Evolutionary conservation across 1,140 invertebrate genomes (phyloP).

Genomic region (Drosophila kepulauana): DNA sequence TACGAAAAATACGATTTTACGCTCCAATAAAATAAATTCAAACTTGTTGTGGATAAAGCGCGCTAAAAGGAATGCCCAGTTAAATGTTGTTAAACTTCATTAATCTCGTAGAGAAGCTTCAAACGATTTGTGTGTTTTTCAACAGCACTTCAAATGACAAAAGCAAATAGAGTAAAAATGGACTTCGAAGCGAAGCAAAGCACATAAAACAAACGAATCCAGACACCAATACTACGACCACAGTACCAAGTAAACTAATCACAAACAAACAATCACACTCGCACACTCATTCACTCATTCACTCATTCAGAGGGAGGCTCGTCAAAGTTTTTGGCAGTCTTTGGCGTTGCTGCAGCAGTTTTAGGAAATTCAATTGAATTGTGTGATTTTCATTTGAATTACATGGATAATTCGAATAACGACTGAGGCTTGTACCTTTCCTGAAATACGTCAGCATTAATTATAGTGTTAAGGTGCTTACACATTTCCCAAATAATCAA

Average conservation of each 20-base stretch:
- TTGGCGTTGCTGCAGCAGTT: conserved; percentile 55
- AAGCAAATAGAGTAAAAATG: conserved; percentile 20
- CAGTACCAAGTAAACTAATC: conserved; percentile 65
- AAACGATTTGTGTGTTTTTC: conserved; percentile 24
- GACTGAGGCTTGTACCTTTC: background rate
- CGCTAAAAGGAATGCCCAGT: conserved; percentile 60
- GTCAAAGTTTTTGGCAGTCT: conserved; percentile 68
- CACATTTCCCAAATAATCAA: too few species aligned
- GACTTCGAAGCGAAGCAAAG: conserved; percentile 15
- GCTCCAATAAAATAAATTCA: conserved; percentile 69
- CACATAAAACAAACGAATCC: conserved; percentile 26
- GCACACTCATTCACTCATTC: conserved; percentile 42
- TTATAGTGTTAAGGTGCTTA: too few species aligned
- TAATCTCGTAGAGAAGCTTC: conserved; percentile 31
- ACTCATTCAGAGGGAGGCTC: conserved; percentile 51
- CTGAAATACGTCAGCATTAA: background rate
- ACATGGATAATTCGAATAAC: conserved; percentile 50
- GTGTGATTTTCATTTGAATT: conserved; percentile 78
- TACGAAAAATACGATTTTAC: conserved; percentile 62
- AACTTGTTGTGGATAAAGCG: conserved; percentile 44
- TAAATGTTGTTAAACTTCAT: conserved; percentile 64
- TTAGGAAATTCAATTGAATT: conserved; percentile 80
- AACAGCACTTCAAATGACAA: conserved; percentile 38
- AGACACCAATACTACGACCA: conserved; percentile 38
- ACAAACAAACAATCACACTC: conserved; percentile 60